Evolutionary conservation across 2,888 invertebrate species (phyloP).

Genomic region (Lasiommata megera): DNA sequence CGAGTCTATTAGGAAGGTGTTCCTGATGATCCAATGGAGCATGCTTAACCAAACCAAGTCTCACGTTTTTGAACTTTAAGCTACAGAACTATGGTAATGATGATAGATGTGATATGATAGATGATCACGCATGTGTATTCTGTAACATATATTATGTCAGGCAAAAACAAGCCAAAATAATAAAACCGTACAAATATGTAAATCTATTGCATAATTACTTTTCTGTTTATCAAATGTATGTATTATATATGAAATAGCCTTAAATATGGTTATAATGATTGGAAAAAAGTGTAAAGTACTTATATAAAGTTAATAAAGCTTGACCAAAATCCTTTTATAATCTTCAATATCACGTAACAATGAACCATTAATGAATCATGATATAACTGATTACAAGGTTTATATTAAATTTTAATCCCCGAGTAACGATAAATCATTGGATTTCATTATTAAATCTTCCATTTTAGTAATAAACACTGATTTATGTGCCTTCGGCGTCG

Average conservation of each 20-base stretch:
- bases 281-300: background rate
- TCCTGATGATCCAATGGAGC: no score
- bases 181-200: no score
- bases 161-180: no score
- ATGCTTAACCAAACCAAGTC: no score
- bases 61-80: no score
- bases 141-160: no score
- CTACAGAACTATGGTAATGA: no score
- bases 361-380: conserved; percentile 23
- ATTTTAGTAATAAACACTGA: conserved; percentile 30
- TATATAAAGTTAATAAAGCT: background rate
- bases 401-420: conserved; percentile 28
- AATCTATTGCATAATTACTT: no score
- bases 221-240: no score
- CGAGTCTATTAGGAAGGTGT: no score
- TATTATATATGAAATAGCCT: background rate
- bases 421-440: conserved; percentile 30
- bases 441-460: conserved; percentile 29
- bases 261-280: background rate
- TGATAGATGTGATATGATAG: no score
- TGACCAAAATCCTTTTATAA: conserved; percentile 5
- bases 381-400: conserved; percentile 23
- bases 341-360: conserved; percentile 12
- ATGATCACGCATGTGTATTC: no score
- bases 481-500: conserved; percentile 22